Evolutionary conservation across 2,113 vertebrate species (phyloP).

Genomic region (Beaufortia kweichowensis): DNA sequence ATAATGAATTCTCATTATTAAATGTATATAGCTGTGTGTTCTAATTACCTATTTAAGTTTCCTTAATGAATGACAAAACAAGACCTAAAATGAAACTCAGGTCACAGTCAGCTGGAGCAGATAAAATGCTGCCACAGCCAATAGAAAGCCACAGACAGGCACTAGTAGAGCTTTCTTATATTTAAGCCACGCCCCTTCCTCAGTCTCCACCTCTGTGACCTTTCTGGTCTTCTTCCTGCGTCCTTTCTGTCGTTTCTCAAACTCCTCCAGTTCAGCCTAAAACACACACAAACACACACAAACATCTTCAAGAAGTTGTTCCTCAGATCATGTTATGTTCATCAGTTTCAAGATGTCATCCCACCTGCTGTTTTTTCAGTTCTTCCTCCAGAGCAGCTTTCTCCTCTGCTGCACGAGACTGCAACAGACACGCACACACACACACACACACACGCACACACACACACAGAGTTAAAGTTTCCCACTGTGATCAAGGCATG

Average conservation of each 20-base stretch:
- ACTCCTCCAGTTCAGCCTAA: slow-evolving; percentile 94
- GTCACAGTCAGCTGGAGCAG: slow-evolving; percentile 60
- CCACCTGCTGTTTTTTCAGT: slow-evolving; percentile 87
- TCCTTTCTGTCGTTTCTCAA: slow-evolving; percentile 92
- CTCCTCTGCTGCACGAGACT: slow-evolving; percentile 90
- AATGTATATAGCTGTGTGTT: not conserved
- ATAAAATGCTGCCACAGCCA: slow-evolving; percentile 79
- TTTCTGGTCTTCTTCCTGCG: slow-evolving; percentile 82
- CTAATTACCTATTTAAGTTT: not conserved
- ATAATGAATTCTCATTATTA: no score
- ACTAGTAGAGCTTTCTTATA: slow-evolving; percentile 76
- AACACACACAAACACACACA: slow-evolving; percentile 22
- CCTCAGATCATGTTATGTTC: not conserved
- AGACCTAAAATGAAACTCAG: no score
- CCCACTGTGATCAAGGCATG: not conserved
- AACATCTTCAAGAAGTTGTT: not conserved
- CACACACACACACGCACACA: slow-evolving; percentile 2
- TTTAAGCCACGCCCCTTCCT: slow-evolving; percentile 78
- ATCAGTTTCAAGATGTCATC: not conserved
- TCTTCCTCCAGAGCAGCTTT: slow-evolving; percentile 85
- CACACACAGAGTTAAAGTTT: not conserved
- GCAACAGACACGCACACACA: slow-evolving; percentile 48
- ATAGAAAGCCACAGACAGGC: slow-evolving; percentile 69
- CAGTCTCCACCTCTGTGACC: slow-evolving; percentile 78
- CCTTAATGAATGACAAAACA: no score